Evolutionary conservation across 2,797 vertebrate species (phyloP).

Genomic region (Chrysocyon brachyurus): DNA sequence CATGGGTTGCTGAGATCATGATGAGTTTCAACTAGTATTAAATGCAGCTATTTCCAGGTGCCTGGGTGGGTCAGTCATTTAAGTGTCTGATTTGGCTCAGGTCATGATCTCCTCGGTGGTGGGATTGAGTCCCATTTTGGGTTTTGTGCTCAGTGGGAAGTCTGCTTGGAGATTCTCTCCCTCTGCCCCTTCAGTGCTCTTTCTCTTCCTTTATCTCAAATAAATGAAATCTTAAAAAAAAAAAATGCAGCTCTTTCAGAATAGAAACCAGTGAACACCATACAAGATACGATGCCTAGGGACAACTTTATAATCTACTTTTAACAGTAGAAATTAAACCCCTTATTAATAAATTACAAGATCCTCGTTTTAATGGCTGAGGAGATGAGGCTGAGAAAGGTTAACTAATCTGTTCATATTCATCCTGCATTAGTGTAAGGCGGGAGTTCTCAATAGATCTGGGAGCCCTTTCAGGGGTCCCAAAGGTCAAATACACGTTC

Average conservation of each 20-base stretch:
- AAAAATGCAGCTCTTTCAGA: background rate
- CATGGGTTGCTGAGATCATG: background rate
- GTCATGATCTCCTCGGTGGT: background rate
- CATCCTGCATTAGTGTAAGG: background rate
- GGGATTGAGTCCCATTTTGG: background rate
- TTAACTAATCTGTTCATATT: background rate
- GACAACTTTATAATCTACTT: background rate
- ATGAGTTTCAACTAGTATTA: background rate
- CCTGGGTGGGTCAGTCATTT: background rate
- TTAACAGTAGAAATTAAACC: background rate
- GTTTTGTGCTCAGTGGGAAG: background rate
- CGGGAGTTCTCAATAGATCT: background rate
- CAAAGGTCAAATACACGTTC: background rate
- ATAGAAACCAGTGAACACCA: background rate
- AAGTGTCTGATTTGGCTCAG: background rate
- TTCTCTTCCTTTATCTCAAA: background rate
- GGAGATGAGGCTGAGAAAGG: background rate
- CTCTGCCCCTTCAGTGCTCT: too few species aligned
- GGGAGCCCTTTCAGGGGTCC: background rate
- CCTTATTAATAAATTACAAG: background rate
- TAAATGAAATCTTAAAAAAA: background rate
- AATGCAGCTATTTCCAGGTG: background rate
- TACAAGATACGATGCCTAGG: background rate
- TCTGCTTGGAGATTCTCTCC: background rate
- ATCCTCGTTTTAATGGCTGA: background rate